phyloP scores from a whole-genome alignment of 2,797 vertebrate genomes.

The Mycteria americana region DNA sequence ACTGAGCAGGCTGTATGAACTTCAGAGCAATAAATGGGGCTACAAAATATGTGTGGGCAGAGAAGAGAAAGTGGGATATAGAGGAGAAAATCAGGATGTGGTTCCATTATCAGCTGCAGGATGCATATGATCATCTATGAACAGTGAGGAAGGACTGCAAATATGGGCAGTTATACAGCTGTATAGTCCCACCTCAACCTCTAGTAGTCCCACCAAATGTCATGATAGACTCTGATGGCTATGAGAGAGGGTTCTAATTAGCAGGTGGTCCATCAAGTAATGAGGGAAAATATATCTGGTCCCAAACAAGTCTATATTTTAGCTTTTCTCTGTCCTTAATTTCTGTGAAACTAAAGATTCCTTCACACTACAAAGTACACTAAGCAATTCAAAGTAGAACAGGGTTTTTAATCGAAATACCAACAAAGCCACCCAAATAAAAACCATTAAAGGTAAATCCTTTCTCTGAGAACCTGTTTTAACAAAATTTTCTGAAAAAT shows the following conservation, averaged over 20 bases:
- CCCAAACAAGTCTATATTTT: background rate
- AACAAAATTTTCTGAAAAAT: background rate
- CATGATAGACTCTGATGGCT: background rate
- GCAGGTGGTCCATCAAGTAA: background rate
- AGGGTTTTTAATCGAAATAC: background rate
- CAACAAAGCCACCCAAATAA: background rate
- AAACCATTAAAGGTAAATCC: background rate
- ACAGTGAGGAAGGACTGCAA: background rate
- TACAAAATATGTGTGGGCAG: background rate
- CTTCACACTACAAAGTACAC: background rate
- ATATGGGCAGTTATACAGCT: background rate
- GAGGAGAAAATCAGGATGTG: background rate
- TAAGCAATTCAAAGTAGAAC: background rate
- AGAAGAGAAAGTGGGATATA: background rate
- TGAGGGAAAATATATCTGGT: background rate
- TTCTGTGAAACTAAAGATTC: background rate
- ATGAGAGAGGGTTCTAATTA: background rate
- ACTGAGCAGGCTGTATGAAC: background rate
- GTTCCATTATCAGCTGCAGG: background rate
- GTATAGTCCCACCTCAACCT: background rate
- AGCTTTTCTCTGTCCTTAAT: background rate
- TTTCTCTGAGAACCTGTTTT: background rate
- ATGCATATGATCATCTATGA: background rate
- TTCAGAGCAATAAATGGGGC: background rate
- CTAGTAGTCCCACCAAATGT: background rate